These are phyloP conservation scores for Carabus problematicus DNA, from an alignment of 2,888 invertebrate species.

Conservation along the genomic window DNA sequence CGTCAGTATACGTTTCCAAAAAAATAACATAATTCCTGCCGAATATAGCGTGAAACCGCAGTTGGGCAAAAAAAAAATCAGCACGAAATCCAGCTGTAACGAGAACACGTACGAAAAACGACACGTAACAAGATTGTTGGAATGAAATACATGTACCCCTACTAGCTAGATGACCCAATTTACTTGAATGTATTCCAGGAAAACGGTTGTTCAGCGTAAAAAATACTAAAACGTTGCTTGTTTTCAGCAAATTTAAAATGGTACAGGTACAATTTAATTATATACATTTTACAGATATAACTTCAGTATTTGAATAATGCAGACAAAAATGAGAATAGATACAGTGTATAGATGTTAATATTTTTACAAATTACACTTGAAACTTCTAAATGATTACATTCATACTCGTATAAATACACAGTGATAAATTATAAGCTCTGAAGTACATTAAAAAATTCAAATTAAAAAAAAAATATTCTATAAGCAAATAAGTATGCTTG, in stretches of 20 bases:
- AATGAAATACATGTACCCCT: conserved; percentile 16
- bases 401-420: no score
- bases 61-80: conserved; percentile 1
- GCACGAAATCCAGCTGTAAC: conserved; percentile 20
- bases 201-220: neutral
- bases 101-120: conserved; percentile 3
- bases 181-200: conserved; percentile 9
- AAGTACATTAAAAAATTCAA: no score
- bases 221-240: conserved; percentile 9
- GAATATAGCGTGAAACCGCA: neutral
- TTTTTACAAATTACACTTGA: no score
- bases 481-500: no score
- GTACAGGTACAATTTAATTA: neutral
- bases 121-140: conserved; percentile 23
- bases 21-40: conserved; percentile 21
- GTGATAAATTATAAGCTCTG: no score
- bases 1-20: no score
- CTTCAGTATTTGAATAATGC: no score
- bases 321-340: no score
- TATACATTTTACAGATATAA: no score
- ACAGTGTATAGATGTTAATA: no score
- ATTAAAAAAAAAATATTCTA: no score
- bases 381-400: no score
- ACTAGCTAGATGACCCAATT: conserved; percentile 29
- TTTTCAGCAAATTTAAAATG: neutral